Evolutionary conservation across 53 echinoderm and acorn worm genomes (phyloP).

Genomic region (Mesocentrotus franciscanus): DNA sequence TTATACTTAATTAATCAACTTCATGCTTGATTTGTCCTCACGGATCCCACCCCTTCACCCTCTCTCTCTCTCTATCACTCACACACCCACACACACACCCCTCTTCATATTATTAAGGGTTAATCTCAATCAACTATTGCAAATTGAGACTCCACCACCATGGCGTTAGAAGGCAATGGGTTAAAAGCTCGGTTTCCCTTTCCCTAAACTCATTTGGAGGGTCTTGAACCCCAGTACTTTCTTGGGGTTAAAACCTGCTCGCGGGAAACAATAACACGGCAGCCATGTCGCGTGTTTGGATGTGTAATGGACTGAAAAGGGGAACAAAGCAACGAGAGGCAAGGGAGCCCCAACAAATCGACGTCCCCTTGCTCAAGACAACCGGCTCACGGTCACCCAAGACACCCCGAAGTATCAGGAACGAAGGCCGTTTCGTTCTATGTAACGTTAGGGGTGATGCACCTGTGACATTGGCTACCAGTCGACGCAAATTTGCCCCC

Average conservation of each 20-base stretch:
- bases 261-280: slow-evolving; percentile 18
- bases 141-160: background rate
- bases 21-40: background rate
- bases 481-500: background rate
- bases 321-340: background rate
- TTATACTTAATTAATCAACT: background rate
- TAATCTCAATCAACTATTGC: background rate
- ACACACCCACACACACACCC: background rate
- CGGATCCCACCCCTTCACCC: no score
- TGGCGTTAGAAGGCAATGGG: background rate
- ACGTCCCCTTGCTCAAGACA: background rate
- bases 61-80: background rate
- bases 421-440: slow-evolving; percentile 2
- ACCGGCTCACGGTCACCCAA: background rate
- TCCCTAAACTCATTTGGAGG: slow-evolving; percentile 16
- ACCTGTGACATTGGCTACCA: slow-evolving; percentile 37
- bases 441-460: slow-evolving; percentile 18
- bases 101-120: background rate
- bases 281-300: slow-evolving; percentile 45
- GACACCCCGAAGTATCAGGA: slow-evolving; percentile 22
- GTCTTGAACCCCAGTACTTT: slow-evolving; percentile 39
- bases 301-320: slow-evolving; percentile 37
- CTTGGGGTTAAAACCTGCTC: slow-evolving; percentile 27
- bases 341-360: slow-evolving; percentile 24
- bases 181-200: background rate